phyloP scores from a whole-genome alignment of 92 coral and sea anemone genomes.

The Bergia sp. region DNA sequence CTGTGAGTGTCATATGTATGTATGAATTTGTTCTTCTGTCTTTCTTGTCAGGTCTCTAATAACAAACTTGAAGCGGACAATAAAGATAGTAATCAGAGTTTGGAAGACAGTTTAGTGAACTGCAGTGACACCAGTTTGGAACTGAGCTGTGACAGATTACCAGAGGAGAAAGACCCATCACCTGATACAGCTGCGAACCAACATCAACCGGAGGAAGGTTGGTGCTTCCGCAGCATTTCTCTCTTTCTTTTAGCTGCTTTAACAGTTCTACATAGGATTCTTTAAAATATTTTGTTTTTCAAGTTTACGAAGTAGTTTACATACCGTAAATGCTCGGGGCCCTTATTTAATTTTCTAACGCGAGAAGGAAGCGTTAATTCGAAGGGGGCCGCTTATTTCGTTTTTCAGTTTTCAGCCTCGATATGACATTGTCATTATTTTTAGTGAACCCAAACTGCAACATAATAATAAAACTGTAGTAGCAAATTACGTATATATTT shows the following conservation, averaged over 20 bases:
- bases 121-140: slow-evolving; percentile 37
- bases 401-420: too few species aligned
- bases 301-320: too few species aligned
- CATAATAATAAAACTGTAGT: too few species aligned
- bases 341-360: too few species aligned
- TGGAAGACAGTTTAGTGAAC: slow-evolving; percentile 36
- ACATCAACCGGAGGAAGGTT: neutral
- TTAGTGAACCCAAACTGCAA: too few species aligned
- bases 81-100: slow-evolving; percentile 26
- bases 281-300: too few species aligned
- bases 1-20: neutral
- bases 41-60: slow-evolving; percentile 8
- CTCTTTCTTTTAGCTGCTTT: neutral
- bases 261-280: neutral
- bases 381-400: too few species aligned
- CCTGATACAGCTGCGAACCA: neutral
- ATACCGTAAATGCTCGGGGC: too few species aligned
- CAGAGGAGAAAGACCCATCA: slow-evolving; percentile 30
- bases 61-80: slow-evolving; percentile 22
- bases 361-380: too few species aligned
- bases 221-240: neutral
- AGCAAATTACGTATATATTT: too few species aligned
- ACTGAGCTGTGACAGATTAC: slow-evolving; percentile 32
- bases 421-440: too few species aligned
- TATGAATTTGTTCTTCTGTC: neutral